Conservation (phyloP, 2,888 invertebrate species). For the Hirtodrosophila histrioides region DNA sequence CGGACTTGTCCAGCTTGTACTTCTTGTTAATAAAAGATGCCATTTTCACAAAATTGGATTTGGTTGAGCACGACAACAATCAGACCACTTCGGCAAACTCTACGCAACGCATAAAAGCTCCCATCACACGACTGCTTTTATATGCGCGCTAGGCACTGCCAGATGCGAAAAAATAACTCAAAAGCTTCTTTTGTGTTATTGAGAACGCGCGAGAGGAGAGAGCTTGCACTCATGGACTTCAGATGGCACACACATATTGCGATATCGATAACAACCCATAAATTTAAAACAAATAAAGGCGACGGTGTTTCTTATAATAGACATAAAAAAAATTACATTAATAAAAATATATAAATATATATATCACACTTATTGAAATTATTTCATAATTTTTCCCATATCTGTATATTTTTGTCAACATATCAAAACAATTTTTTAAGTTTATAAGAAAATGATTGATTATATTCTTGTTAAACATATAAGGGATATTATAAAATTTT, state of each 20-base stretch:
- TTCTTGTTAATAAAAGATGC: constrained; percentile 87
- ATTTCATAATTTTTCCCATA: too few relatives aligned
- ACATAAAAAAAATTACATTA: constrained; percentile 7
- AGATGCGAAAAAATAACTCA: constrained; percentile 7
- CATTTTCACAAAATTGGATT: constrained; percentile 68
- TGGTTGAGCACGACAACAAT: constrained; percentile 25
- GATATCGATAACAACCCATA: constrained; percentile 29
- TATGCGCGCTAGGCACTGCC: constrained; percentile 35
- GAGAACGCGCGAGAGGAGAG: constrained; percentile 8
- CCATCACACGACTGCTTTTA: constrained; percentile 34
- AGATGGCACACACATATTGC: constrained; percentile 13
- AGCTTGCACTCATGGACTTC: constrained; percentile 5
- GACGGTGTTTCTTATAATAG: constrained; percentile 4
- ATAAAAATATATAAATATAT: neutral
- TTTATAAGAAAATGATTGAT: too few relatives aligned
- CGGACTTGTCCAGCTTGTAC: constrained; percentile 91
- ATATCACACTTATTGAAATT: neutral
- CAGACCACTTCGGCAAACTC: constrained; percentile 35
- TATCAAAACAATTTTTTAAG: too few relatives aligned
- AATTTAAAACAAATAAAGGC: constrained; percentile 32
- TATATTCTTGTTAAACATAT: too few relatives aligned
- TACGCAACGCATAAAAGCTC: constrained; percentile 53
- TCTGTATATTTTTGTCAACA: too few relatives aligned
- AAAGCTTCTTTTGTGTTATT: constrained; percentile 30
- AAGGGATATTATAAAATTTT: too few relatives aligned